Percentiles rank a stretch among this genome's conserved stretches.
These are phyloP conservation scores for Parthenolecanium corni DNA, from an alignment of 2,888 invertebrate genomes.

Conservation along the genomic window DNA sequence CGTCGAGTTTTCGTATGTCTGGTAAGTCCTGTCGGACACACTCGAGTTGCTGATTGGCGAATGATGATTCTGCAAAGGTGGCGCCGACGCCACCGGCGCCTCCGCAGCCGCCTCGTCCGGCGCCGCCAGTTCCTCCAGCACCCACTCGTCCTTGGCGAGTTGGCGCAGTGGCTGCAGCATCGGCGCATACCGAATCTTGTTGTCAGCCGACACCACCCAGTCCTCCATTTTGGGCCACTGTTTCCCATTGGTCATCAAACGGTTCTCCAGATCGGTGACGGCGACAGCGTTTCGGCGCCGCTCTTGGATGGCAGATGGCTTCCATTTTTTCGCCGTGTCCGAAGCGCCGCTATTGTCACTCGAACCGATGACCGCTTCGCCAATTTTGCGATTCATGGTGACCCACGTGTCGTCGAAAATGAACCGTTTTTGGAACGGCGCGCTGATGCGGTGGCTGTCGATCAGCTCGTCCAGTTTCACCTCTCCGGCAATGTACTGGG, in stretches of 20 bases:
- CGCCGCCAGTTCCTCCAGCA: too few relatives aligned
- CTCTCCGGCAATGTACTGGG: conserved; percentile 20
- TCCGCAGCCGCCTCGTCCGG: too few relatives aligned
- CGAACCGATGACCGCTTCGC: conserved; percentile 8
- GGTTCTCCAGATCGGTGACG: conserved; percentile 11
- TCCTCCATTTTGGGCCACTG: conserved; percentile 18
- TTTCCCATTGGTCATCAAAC: conserved; percentile 17
- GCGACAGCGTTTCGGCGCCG: conserved; percentile 22
- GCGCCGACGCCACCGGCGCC: too few relatives aligned
- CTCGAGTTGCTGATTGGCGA: too few relatives aligned
- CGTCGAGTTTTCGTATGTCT: too few relatives aligned
- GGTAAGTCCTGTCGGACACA: too few relatives aligned
- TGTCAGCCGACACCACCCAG: conserved; percentile 16
- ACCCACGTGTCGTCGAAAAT: conserved; percentile 24
- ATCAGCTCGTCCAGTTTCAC: conserved; percentile 11
- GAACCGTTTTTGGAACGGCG: conserved; percentile 20
- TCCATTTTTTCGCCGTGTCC: not conserved
- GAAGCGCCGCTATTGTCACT: not conserved
- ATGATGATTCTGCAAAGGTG: too few relatives aligned
- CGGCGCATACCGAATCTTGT: conserved; percentile 19
- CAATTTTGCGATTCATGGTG: conserved; percentile 21
- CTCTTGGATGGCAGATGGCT: not conserved
- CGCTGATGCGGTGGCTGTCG: not conserved
- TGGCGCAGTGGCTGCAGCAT: conserved; percentile 7
- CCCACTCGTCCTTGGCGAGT: conserved; percentile 7